Evolutionary conservation across 2,113 vertebrate species (phyloP).

Genomic region (Paraplagusia blochii): DNA sequence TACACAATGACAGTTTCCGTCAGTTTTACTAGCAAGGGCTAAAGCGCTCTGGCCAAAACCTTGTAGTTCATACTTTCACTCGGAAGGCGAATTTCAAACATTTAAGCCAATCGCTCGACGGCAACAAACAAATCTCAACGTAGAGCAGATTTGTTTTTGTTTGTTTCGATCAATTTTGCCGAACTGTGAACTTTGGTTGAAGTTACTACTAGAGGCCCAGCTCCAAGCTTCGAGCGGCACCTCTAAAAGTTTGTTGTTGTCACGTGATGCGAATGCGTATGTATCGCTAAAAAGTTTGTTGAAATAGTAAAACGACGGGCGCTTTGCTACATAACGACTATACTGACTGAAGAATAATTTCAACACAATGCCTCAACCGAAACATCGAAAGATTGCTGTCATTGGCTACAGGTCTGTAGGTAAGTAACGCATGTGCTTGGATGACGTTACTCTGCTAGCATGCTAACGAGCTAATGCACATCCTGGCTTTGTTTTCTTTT

Average conservation of each 20-base stretch:
- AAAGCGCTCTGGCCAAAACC: slow-evolving; percentile 44
- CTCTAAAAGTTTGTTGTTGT: slow-evolving; percentile 81
- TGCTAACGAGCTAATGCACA: slow-evolving; percentile 52
- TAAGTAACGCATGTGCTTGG: slow-evolving; percentile 62
- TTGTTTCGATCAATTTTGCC: slow-evolving; percentile 17
- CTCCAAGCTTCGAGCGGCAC: slow-evolving; percentile 54
- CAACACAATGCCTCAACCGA: slow-evolving; percentile 76
- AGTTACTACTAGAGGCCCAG: slow-evolving; percentile 62
- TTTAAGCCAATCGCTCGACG: slow-evolving; percentile 1
- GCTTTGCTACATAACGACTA: slow-evolving; percentile 27
- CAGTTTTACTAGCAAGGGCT: slow-evolving; percentile 55
- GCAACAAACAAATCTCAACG: not conserved
- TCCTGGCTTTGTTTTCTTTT: slow-evolving; percentile 63
- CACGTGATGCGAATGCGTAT: slow-evolving; percentile 78
- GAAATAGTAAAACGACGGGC: slow-evolving; percentile 51
- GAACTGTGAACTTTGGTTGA: slow-evolving; percentile 23
- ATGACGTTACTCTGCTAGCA: slow-evolving; percentile 48
- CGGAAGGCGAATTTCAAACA: slow-evolving; percentile 6
- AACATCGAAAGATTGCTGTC: slow-evolving; percentile 79
- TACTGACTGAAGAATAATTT: not conserved
- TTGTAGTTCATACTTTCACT: slow-evolving; percentile 12
- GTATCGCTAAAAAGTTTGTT: slow-evolving; percentile 74
- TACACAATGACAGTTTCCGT: slow-evolving; percentile 72
- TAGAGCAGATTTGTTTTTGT: too few species aligned
- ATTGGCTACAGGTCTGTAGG: slow-evolving; percentile 81